These are phyloP conservation scores for Elaeidobius kamerunicus DNA, from an alignment of 2,888 invertebrate genomes.

Conservation along the genomic window DNA sequence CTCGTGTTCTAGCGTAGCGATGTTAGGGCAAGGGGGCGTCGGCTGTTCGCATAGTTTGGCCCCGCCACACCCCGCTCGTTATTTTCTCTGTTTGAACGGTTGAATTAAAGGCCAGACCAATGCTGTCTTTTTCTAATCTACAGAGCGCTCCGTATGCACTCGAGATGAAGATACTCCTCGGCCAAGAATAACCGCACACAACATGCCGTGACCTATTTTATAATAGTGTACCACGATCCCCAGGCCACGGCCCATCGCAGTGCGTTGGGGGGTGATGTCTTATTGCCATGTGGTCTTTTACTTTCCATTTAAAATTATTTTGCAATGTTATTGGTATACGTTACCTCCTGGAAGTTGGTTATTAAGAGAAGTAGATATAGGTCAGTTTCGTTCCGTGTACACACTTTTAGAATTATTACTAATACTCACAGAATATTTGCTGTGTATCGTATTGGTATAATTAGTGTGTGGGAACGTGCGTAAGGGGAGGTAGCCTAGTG, in stretches of 20 bases:
- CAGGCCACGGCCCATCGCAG: conserved; percentile 21
- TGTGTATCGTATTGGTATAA: too few relatives aligned
- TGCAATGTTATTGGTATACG: too few relatives aligned
- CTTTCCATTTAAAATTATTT: too few relatives aligned
- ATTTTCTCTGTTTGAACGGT: neutral
- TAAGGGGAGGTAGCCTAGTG: conserved; percentile 11
- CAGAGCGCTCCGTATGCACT: neutral
- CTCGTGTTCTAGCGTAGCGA: conserved; percentile 6
- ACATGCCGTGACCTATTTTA: conserved; percentile 15
- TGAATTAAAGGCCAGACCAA: too few relatives aligned
- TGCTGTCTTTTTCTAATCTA: too few relatives aligned
- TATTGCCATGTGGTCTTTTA: neutral
- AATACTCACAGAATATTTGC: too few relatives aligned
- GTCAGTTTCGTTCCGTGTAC: neutral
- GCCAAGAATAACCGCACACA: neutral
- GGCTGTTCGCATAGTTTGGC: conserved; percentile 43
- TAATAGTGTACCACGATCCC: neutral
- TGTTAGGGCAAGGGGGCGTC: conserved; percentile 44
- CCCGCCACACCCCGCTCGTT: conserved; percentile 43
- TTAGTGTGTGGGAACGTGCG: neutral
- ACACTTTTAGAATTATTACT: neutral
- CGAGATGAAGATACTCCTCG: neutral
- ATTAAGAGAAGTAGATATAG: neutral
- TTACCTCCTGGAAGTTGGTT: neutral
- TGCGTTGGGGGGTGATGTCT: neutral